Evolutionary conservation across 2,113 vertebrate species (phyloP), one percentile per base, ranked within the genome.

Genomic region (Corydoras maculifer): DNA sequence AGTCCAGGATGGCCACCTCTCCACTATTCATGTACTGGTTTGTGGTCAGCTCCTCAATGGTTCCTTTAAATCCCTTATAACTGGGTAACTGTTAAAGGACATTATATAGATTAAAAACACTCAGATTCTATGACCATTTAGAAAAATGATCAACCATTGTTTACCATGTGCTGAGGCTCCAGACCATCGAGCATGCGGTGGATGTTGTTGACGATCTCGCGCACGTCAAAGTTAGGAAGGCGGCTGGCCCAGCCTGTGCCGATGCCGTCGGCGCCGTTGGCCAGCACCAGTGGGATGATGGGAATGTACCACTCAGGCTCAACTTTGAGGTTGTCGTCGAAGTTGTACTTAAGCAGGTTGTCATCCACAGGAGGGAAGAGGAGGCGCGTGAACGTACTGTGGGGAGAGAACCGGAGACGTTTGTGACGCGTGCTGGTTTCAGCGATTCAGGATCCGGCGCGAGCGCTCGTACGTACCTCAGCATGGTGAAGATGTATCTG

Each of bases 401-500:
- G 80, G 8, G 65, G 15, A 69, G 62, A 12, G n/a, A 61, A 10
- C 2, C 4, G 4, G 14, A 43, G 18, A 3, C 11, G 14, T 6
- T 6, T 54, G 31, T 43, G 54, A 25, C 18, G 18, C 18, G 18
- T 25, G 18, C 18, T 25, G 18, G 18, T 25, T 25, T 25, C 18
- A 25, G 18, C 18, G 18, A 25, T 25, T 30, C 1, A 4, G 9
- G 8, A 2, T 15, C 18, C 15, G 5, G 10, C 25, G 6, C 3
- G 60, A 15, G 31, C 13, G 18, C 5, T 15, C 29, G 15, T 15
- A 87, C 78, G 50, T 65, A 98, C 97, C 97, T 99, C 74, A 99
- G 95, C 96, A 98, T 98, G 66, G 95, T 99, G 79, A 99, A 99
- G 87, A 99, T 99, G 85, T 99, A 99, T 92, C 96, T 92, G 88